A percentile compares a stretch with the other conserved stretches of the same genome.
phyloP scores from a whole-genome alignment of 2,113 vertebrate genomes.

The Cyprinodon variegatus region DNA sequence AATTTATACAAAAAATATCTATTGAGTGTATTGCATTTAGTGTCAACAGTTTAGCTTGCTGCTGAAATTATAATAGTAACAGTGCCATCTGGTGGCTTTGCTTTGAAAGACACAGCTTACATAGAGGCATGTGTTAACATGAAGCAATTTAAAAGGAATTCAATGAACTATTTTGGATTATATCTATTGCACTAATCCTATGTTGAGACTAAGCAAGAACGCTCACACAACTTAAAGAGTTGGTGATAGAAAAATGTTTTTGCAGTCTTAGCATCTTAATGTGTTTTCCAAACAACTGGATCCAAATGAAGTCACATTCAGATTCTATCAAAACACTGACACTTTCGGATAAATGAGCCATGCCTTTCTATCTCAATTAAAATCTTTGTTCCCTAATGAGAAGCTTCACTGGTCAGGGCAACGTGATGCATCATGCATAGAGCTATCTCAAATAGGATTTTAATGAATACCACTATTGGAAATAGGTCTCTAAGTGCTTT shows the following conservation, averaged over 20 bases:
- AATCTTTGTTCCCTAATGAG: slow-evolving; percentile 35
- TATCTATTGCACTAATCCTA: background rate
- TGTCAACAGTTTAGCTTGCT: background rate
- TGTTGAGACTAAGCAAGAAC: background rate
- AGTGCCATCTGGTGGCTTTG: slow-evolving; percentile 55
- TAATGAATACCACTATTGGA: slow-evolving; percentile 27
- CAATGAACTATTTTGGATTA: background rate
- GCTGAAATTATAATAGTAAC: slow-evolving; percentile 8
- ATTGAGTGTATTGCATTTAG: background rate
- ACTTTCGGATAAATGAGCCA: background rate
- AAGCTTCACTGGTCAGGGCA: slow-evolving; percentile 25
- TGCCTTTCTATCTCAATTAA: slow-evolving; percentile 27
- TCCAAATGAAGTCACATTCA: slow-evolving; percentile 3
- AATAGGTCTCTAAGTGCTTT: background rate
- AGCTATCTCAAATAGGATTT: slow-evolving; percentile 26
- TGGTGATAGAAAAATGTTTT: background rate
- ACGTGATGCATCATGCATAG: background rate
- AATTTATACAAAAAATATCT: background rate
- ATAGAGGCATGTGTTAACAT: background rate
- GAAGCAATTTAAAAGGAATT: background rate
- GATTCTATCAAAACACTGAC: background rate
- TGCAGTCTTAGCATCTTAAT: background rate
- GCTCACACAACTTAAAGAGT: background rate
- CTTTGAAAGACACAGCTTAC: slow-evolving; percentile 24
- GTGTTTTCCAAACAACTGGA: background rate